These are phyloP conservation scores for Bovichtus diacanthus DNA, from an alignment of 2,797 vertebrate genomes.

Conservation along the genomic window DNA sequence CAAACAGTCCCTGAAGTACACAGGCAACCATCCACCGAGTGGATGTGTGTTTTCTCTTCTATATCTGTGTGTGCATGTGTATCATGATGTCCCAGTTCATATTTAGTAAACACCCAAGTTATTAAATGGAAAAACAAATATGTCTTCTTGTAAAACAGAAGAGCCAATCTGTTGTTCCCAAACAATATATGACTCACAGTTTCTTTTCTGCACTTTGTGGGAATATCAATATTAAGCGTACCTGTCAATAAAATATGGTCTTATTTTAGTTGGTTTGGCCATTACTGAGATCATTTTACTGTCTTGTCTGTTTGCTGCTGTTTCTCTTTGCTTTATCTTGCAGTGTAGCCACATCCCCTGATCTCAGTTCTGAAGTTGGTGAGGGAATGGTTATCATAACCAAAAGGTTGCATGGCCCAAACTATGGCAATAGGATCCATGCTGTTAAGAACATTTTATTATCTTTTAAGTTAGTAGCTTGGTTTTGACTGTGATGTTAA, in stretches of 20 bases:
- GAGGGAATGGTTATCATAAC: not conserved
- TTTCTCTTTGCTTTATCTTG: too few relatives aligned
- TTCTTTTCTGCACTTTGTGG: conserved; percentile 12
- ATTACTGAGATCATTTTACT: not conserved
- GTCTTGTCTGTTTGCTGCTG: not conserved
- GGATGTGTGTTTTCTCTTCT: not conserved
- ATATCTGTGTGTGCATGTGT: not conserved
- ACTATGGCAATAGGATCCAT: not conserved
- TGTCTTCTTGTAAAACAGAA: not conserved
- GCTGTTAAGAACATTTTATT: not conserved
- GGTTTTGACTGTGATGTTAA: not conserved
- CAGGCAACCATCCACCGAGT: not conserved
- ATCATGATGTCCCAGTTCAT: not conserved
- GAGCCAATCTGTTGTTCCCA: not conserved
- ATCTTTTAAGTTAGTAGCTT: not conserved
- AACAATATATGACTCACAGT: not conserved
- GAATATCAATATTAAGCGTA: not conserved
- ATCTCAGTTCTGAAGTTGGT: not conserved
- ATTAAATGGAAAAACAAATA: not conserved
- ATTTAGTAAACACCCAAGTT: not conserved
- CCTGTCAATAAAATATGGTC: not conserved
- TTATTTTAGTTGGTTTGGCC: not conserved
- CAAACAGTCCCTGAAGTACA: not conserved
- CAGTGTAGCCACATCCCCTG: not conserved
- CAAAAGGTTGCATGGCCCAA: too few relatives aligned